Evolutionary conservation across 2,888 invertebrate genomes (phyloP), one percentile per base, ranked within the genome.

Genomic region (Heliconius sara): DNA sequence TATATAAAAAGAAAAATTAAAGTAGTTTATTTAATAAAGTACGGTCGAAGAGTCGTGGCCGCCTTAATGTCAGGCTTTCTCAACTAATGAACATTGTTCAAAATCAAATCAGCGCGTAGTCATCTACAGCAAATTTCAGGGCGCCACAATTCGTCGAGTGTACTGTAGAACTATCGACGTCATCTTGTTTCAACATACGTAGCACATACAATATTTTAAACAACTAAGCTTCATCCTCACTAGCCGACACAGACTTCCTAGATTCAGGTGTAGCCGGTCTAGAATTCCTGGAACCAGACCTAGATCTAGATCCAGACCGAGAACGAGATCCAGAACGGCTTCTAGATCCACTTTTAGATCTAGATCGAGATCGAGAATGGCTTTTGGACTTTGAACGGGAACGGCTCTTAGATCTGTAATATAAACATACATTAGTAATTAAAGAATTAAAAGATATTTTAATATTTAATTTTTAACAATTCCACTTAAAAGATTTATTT

Each of bases 221-320:
- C 4, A 16, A 70, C 86, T 92, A 95, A 84, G 89, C 91, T 87
- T 95, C 95, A 83, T 95, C 95, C 85, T 96, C 96, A 84, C 96
- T 96, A 13, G 96, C 96, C 0, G 96, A 96, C 6, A 96, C 95
- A 22, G 96, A 96, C 85, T 96, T 96, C 76, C 96, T 92, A 4
- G 96, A 96, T 25, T 95, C 95, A 0, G 96, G 96, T 1, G 96
- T 96, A 52, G 95, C 95, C 0, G 95, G 94, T 65, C 95, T 87
- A 2, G 95, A 95, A 86, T 95, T 85, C 84, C 92, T 83, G 82
- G 95, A 95, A 0, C 93, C 87, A 3, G 93, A 91, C 3, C 93
- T 85, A 0, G 92, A 91, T 0, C 92, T 87, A 81, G 91, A 89
- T 81, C 92, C 88, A 7, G 92, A 92, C 63, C 93, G 86, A 25